Conservation (phyloP, 1,140 invertebrate genomes). For the Pseudomyrmex cubaensis region DNA sequence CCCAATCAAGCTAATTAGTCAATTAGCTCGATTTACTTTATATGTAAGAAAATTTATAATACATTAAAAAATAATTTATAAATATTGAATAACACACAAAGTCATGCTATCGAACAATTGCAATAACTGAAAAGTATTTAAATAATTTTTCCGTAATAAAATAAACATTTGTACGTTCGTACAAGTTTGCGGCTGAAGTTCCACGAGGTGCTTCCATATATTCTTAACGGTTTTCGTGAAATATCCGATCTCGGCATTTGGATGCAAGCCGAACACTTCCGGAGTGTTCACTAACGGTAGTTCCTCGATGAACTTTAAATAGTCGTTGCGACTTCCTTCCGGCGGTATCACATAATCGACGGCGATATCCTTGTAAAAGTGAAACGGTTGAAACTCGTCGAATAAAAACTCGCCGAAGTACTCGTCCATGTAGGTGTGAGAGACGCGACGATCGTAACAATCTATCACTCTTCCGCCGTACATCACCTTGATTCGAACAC, state of each 20-base stretch:
- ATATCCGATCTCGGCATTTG: slow-evolving; percentile 97
- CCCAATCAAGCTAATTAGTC: not conserved
- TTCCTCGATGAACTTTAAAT: slow-evolving; percentile 90
- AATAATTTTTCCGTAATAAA: too few relatives aligned
- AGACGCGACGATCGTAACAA: slow-evolving; percentile 93
- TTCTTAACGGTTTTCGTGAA: slow-evolving; percentile 93
- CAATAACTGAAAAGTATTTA: not conserved
- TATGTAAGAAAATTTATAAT: too few relatives aligned
- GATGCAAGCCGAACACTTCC: slow-evolving; percentile 95
- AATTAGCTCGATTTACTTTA: too few relatives aligned
- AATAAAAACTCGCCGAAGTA: slow-evolving; percentile 97
- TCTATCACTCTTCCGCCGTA: slow-evolving; percentile 97
- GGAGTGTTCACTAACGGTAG: slow-evolving; percentile 91
- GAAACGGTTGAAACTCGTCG: slow-evolving; percentile 94
- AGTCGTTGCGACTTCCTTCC: slow-evolving; percentile 89
- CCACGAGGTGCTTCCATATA: slow-evolving; percentile 94
- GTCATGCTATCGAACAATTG: not conserved
- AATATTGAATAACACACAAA: not conserved
- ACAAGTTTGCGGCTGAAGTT: slow-evolving; percentile 95
- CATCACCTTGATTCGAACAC: slow-evolving; percentile 89
- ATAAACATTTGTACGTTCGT: slow-evolving; percentile 64
- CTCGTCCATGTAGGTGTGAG: slow-evolving; percentile 95
- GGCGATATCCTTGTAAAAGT: slow-evolving; percentile 91
- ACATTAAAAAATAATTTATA: too few relatives aligned
- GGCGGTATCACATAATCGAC: slow-evolving; percentile 93